Percentiles rank a stretch among this genome's conserved stretches.
These are phyloP conservation scores for Mechanitis mazaeus DNA, from an alignment of 2,888 invertebrate genomes.

Conservation along the genomic window DNA sequence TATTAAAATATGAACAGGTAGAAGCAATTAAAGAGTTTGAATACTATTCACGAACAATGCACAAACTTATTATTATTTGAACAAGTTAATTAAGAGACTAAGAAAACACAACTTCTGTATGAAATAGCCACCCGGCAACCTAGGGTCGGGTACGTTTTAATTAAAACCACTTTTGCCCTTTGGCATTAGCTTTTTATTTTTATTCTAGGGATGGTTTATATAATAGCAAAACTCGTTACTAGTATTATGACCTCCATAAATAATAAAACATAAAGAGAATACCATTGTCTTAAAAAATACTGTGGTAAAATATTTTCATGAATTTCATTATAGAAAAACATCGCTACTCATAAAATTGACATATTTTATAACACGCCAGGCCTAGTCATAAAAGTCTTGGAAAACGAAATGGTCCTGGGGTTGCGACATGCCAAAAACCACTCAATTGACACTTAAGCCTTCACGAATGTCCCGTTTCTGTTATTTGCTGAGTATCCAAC, in stretches of 20 bases:
- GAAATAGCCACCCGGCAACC: too few species aligned
- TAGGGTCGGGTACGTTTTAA: too few species aligned
- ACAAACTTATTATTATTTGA: too few species aligned
- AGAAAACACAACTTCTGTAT: too few species aligned
- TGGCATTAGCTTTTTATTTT: not conserved
- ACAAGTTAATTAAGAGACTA: too few species aligned
- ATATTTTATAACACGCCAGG: constrained; percentile 16
- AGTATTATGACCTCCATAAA: not conserved
- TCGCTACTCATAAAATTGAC: constrained; percentile 14
- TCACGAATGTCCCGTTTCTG: constrained; percentile 23
- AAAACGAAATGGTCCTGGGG: constrained; percentile 12
- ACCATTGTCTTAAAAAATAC: not conserved
- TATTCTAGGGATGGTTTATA: not conserved
- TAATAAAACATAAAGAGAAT: not conserved
- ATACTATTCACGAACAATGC: too few species aligned
- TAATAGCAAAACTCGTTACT: not conserved
- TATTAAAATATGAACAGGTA: too few species aligned
- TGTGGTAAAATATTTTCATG: not conserved
- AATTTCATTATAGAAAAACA: constrained; percentile 7
- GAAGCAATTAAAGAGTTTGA: too few species aligned
- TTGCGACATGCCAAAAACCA: constrained; percentile 24
- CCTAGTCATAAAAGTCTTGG: constrained; percentile 21
- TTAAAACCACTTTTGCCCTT: not conserved
- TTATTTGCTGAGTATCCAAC: constrained; percentile 18
- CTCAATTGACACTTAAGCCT: constrained; percentile 25